These are phyloP conservation scores for Pocillopora grandis DNA, from an alignment of 92 coral and sea anemone species.

Conservation along the genomic window DNA sequence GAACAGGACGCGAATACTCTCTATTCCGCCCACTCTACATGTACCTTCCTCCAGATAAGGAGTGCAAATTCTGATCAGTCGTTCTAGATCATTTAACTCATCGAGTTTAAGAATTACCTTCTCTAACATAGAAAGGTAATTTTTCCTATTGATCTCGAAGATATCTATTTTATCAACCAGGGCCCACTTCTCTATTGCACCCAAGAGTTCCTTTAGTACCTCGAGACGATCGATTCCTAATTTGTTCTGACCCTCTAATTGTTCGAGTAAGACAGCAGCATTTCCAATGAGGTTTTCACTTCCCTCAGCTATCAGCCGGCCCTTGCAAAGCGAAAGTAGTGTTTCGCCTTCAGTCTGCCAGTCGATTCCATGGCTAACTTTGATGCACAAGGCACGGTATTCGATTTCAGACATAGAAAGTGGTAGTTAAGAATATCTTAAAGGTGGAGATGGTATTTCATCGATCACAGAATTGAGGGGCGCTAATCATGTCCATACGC, in stretches of 20 bases:
- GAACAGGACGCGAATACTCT: neutral
- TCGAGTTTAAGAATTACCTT: neutral
- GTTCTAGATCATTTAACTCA: constrained; percentile 5
- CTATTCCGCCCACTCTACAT: neutral
- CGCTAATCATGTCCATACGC: too few relatives aligned
- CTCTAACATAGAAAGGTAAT: neutral
- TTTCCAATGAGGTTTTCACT: neutral
- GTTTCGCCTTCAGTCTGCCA: neutral
- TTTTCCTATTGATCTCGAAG: constrained; percentile 14
- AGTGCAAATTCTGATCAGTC: neutral
- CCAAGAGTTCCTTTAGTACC: constrained; percentile 4
- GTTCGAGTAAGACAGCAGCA: neutral
- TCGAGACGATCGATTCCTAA: constrained; percentile 22
- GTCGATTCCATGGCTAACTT: neutral
- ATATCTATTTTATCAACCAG: neutral
- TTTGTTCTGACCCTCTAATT: neutral
- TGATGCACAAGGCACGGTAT: constrained; percentile 7
- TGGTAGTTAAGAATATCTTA: too few relatives aligned
- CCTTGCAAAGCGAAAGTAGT: neutral
- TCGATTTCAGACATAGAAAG: constrained; percentile 21
- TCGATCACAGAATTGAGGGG: too few relatives aligned
- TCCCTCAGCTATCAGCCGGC: neutral
- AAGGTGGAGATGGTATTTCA: too few relatives aligned
- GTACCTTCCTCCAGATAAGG: neutral
- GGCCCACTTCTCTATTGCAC: constrained; percentile 2